Evolutionary conservation across 2,113 vertebrate species (phyloP).

Genomic region (Peromyscus californicus): DNA sequence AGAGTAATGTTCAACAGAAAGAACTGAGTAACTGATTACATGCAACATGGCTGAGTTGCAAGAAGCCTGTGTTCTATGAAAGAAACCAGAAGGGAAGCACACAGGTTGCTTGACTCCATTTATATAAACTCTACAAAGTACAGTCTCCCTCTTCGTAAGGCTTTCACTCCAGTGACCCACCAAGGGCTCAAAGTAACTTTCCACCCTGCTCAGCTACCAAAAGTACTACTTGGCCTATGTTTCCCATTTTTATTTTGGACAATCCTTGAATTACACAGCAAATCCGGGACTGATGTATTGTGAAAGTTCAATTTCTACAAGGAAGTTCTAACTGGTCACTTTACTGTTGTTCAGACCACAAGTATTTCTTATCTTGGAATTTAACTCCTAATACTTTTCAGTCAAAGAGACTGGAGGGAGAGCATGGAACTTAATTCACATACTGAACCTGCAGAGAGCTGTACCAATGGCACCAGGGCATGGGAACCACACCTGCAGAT

Average conservation of each 20-base stretch:
- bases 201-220: neutral
- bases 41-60: neutral
- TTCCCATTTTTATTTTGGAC: neutral
- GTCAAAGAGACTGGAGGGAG: neutral
- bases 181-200: neutral
- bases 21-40: neutral
- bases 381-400: neutral
- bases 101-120: neutral
- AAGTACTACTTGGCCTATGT: neutral
- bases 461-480: neutral
- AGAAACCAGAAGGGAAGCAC: neutral
- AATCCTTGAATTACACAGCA: neutral
- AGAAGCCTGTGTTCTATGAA: neutral
- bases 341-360: neutral
- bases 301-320: slow-evolving; percentile 40
- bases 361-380: slow-evolving; percentile 22
- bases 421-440: neutral
- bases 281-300: neutral
- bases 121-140: neutral
- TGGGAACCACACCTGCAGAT: neutral
- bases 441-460: neutral
- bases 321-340: neutral
- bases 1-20: neutral
- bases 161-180: neutral
- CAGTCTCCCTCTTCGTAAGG: neutral